Base-by-base conservation (phyloP, 2,888 invertebrate genomes). In the Hofmannophila pseudospretella region DNA sequence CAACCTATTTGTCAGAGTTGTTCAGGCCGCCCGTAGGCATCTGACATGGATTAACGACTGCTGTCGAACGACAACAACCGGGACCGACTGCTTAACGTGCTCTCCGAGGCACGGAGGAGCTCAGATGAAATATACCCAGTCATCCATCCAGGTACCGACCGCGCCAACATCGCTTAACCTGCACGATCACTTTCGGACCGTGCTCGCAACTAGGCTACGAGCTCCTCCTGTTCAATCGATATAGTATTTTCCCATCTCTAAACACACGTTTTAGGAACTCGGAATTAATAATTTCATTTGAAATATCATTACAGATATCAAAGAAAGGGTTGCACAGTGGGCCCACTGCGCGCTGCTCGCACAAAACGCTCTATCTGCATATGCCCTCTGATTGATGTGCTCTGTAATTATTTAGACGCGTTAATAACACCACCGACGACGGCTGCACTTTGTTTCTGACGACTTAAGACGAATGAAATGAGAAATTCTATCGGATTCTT, bases 361-460 rank as follows among this genome's bases (percentile, higher is more conserved):
- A 81, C 80, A 84, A 82, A 79, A 78, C 71, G 70, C 63, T 76
- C 78, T 80, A 84, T 84, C 84, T 85, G 84, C 84, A 81, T 84
- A 74, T 78, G 78, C 70, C 67, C 60, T 61, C 68, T 88, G 88
- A 88, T 86, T 87, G 88, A 88, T 87, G 88, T 79, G 70, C 80
- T 74, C 82, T 86, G 80, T 88, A 88, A 88, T 88, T 87, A 88
- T 85, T 76, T 76, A 71, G 88, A 88, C 87, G 80, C 79, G 80
- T 77, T 88, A 88, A 88, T 88, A 88, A 87, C 78, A 88, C 81
- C 78, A 73, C 75, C 66, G 80, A 72, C 64, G 77, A 80, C 69
- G 74, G 75, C 74, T 71, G 78, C 82, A 84, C 84, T 86, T 78
- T 80, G 82, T 82, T 82, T 81, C 70, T 80, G 84, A 82, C 76